Evolutionary conservation across 1,140 invertebrate species (phyloP), one percentile per base, ranked within the genome.

Genomic region (Panulirus ornatus): DNA sequence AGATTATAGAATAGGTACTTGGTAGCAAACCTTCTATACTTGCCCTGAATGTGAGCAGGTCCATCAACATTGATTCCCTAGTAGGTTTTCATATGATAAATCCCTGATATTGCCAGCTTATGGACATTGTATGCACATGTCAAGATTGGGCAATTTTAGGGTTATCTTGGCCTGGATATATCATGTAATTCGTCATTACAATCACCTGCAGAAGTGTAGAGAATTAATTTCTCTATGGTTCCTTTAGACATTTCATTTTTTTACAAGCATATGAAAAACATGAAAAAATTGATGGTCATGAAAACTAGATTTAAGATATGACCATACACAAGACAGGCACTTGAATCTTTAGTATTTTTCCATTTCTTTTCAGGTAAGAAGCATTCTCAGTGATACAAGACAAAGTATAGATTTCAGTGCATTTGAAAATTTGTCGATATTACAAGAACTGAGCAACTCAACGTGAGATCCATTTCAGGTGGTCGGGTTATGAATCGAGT

Each of bases 401-500:
- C 88, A 89, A 34, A 84, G 88, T 38, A 89, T 89, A 47, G 81
- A 89, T 54, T 89, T 89, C 44, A 63, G 78, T 34, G 88, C 88
- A 19, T 89, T 89, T 76, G 88, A 89, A 58, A 89, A 89, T 81
- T 54, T 89, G 8, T 75, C 88, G n/a, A 89, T 89, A 71, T 51
- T 89, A 27, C 88, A 89, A 58, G 88, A 89, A 27, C 70, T 89
- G 66, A 76, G 88, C 34, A 81, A 63, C 9, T 88, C 78, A 58
- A 71, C 85, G 44, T 87, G 73, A 78, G 40, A 47, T 22, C 11
- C 6, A 66, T n/a, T 66, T 8, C 30, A 66, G 22, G 27, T 27
- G n/a, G n/a, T n/a, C n/a, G n/a, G n/a, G n/a, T n/a, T n/a, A n/a
- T n/a, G n/a, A n/a, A n/a, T n/a, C n/a, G n/a, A n/a, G n/a, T n/a